Percentiles rank a stretch among this genome's conserved stretches.
These are phyloP conservation scores for Passer domesticus DNA, from an alignment of 2,113 vertebrate species.

Conservation along the genomic window DNA sequence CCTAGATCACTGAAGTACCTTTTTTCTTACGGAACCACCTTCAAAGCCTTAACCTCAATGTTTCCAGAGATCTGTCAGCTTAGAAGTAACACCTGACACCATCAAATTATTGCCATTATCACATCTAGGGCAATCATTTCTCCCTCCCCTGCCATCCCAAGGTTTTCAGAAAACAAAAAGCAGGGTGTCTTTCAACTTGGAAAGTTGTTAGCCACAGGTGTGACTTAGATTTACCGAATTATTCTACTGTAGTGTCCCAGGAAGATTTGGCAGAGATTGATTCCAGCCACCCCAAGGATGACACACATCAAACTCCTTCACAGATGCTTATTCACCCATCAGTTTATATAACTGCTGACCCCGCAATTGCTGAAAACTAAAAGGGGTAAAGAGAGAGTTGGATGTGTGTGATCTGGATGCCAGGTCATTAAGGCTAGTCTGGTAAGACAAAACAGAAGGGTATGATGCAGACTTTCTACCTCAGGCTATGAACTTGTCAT, in stretches of 20 bases:
- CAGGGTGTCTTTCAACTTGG: constrained; percentile 40
- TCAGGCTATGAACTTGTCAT: constrained; percentile 49
- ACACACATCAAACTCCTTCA: constrained; percentile 59
- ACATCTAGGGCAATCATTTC: constrained; percentile 54
- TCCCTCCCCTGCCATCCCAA: constrained; percentile 21
- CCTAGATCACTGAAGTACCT: constrained; percentile 37
- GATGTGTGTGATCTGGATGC: constrained; percentile 14
- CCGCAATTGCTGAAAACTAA: constrained; percentile 29
- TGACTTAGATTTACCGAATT: constrained; percentile 36
- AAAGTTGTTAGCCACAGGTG: constrained; percentile 18
- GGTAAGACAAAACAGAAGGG: background rate
- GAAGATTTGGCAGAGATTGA: constrained; percentile 47
- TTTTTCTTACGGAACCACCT: constrained; percentile 40
- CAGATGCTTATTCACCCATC: constrained; percentile 62
- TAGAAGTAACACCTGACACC: constrained; percentile 45
- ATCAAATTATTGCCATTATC: constrained; percentile 51
- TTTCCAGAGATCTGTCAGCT: constrained; percentile 61
- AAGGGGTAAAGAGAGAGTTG: background rate
- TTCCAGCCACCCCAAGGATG: constrained; percentile 16
- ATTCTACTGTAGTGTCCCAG: constrained; percentile 8
- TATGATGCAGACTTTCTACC: constrained; percentile 15
- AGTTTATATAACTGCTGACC: constrained; percentile 25
- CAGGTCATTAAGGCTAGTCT: constrained; percentile 42
- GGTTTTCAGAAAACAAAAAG: constrained; percentile 48
- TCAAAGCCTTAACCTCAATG: constrained; percentile 68